A percentile compares a stretch with the other conserved stretches of the same genome.
phyloP scores from a whole-genome alignment of 53 echinoderm and acorn worm species.

The Holothuria scabra region DNA sequence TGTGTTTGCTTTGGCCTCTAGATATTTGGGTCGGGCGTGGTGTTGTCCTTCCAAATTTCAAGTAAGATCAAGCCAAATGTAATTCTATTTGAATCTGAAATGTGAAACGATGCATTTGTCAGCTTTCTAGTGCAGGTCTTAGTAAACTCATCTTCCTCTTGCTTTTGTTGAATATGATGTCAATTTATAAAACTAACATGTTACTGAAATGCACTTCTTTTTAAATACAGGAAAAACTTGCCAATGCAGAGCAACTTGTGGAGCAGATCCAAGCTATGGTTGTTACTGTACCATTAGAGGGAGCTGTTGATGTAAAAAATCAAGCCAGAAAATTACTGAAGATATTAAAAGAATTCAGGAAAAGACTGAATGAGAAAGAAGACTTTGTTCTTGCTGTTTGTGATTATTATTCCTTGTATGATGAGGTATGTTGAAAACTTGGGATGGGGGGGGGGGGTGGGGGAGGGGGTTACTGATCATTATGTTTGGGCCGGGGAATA shows the following conservation, averaged over 20 bases:
- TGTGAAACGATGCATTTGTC: too few species aligned
- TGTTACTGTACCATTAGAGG: slow-evolving; percentile 21
- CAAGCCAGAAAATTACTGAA: slow-evolving; percentile 64
- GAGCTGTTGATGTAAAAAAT: slow-evolving; percentile 53
- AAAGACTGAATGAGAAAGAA: slow-evolving; percentile 63
- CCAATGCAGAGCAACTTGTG: slow-evolving; percentile 53
- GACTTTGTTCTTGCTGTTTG: slow-evolving; percentile 65
- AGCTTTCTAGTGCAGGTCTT: too few species aligned
- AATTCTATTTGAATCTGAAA: too few species aligned
- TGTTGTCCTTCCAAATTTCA: too few species aligned
- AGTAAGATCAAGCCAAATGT: too few species aligned
- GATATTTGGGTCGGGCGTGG: too few species aligned
- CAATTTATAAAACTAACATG: too few species aligned
- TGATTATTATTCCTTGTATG: slow-evolving; percentile 73
- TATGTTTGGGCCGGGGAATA: too few species aligned
- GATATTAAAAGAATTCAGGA: slow-evolving; percentile 65
- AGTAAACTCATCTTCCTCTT: too few species aligned
- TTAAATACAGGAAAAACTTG: slow-evolving; percentile 68
- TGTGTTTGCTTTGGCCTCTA: too few species aligned
- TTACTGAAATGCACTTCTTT: background rate
- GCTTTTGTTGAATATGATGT: too few species aligned
- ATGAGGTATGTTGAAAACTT: slow-evolving; percentile 68
- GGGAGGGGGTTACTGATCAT: background rate
- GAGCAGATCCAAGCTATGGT: slow-evolving; percentile 70
- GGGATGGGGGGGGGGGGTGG: background rate